A percentile compares a stretch with the other conserved stretches of the same genome.
These are phyloP conservation scores for Drosophila paracracens DNA, from an alignment of 2,888 invertebrate genomes.

Conservation along the genomic window DNA sequence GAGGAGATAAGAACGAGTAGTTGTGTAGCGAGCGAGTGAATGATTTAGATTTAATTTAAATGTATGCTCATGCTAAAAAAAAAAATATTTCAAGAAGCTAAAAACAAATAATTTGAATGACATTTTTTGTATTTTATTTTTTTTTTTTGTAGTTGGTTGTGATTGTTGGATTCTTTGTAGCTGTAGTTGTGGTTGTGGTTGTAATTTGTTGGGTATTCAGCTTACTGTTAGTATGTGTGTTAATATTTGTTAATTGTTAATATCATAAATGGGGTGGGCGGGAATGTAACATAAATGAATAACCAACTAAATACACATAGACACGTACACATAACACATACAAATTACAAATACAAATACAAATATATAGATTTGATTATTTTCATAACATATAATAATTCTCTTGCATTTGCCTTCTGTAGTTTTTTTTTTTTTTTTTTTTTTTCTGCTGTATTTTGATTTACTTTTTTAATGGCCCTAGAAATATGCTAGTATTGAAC, in stretches of 20 bases:
- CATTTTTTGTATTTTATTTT: background rate
- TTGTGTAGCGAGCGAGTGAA: slow-evolving; percentile 49
- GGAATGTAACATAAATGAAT: slow-evolving; percentile 44
- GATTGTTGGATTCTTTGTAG: slow-evolving; percentile 74
- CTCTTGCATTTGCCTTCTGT: slow-evolving; percentile 46
- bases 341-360: slow-evolving; percentile 74
- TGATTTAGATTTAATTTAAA: slow-evolving; percentile 20
- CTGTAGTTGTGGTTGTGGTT: slow-evolving; percentile 81
- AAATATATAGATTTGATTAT: slow-evolving; percentile 70
- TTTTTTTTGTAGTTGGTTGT: slow-evolving; percentile 7
- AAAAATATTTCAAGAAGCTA: slow-evolving; percentile 1
- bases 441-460: slow-evolving; percentile 23
- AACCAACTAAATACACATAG: slow-evolving; percentile 84
- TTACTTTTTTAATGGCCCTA: slow-evolving; percentile 51
- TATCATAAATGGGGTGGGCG: slow-evolving; percentile 27
- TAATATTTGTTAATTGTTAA: slow-evolving; percentile 60
- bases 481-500: slow-evolving; percentile 32
- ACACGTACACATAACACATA: slow-evolving; percentile 85
- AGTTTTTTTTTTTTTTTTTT: slow-evolving; percentile 27
- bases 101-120: slow-evolving; percentile 18
- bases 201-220: slow-evolving; percentile 34
- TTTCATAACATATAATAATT: slow-evolving; percentile 55
- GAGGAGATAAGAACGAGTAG: slow-evolving; percentile 29
- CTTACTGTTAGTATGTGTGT: slow-evolving; percentile 69
- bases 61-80: slow-evolving; percentile 40